Evolutionary conservation across 2,113 vertebrate species (phyloP).

Genomic region (Grammomys dolichurus): DNA sequence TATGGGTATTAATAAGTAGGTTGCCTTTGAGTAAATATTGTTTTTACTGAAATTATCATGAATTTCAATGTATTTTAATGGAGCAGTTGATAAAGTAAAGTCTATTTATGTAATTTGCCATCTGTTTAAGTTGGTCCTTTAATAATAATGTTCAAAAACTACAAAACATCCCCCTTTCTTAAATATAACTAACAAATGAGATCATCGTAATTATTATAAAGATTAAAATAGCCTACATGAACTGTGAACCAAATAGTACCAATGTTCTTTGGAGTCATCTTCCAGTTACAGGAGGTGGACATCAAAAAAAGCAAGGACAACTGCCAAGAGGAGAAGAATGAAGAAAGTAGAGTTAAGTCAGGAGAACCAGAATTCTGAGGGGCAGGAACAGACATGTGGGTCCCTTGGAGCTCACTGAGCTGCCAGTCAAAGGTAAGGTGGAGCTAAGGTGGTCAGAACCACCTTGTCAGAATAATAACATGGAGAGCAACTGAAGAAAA

Average conservation of each 20-base stretch:
- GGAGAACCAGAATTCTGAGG: not conserved
- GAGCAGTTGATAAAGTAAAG: conserved; percentile 22
- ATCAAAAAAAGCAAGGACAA: not conserved
- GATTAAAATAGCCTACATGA: not conserved
- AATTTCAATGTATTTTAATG: conserved; percentile 50
- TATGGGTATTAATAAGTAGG: conserved; percentile 14
- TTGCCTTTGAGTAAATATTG: not conserved
- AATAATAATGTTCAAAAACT: conserved; percentile 37
- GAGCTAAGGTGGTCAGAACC: not conserved
- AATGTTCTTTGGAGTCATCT: not conserved
- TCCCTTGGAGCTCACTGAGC: not conserved
- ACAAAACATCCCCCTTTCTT: not conserved
- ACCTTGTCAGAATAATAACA: not conserved
- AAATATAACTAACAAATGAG: not conserved
- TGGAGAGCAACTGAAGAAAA: not conserved
- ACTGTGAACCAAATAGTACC: not conserved
- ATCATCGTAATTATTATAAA: not conserved
- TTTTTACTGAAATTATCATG: conserved; percentile 45
- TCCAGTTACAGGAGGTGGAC: not conserved
- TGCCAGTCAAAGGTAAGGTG: too few species aligned
- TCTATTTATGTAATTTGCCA: conserved; percentile 46
- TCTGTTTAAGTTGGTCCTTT: conserved; percentile 59
- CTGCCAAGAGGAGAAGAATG: not conserved
- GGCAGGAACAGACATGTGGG: not conserved
- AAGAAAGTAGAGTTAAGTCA: not conserved